Evolutionary conservation across 64 coral and sea anemone genomes (phyloP), one percentile per base, ranked within the genome.

Genomic region (Catalaphyllia jardinei): DNA sequence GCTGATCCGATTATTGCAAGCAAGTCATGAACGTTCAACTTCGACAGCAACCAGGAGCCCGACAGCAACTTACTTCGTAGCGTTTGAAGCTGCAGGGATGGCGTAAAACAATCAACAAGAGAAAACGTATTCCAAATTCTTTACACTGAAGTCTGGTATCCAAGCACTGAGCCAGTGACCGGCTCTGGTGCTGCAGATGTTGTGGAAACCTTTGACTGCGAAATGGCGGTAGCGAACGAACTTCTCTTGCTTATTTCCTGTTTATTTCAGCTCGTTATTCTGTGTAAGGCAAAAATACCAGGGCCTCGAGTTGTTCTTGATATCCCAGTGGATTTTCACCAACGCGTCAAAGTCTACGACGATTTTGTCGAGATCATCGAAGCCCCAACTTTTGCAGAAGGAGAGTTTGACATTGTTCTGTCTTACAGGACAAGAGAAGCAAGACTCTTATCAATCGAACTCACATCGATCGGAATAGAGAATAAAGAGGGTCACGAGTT

Each of bases 281-380:
- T 50, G 4, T 31, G 19, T 42, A 85, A 50, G 22, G 62, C 81
- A 28, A 85, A 64, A 64, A 42, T n/a, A 85, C 49, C 81, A 69
- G 20, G 7, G 24, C 81, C 81, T 20, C 27, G 22, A 27, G 81
- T 85, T 24, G 51, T 38, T 28, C 33, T 85, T 3, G 92, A 94
- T 76, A 31, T 88, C 74, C 71, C 69, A 74, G 27, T 79, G 38
- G 86, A 91, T 31, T 64, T 88, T 2, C 42, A 60, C 62, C 29
- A 77, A 67, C 77, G 17, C 42, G 61, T 16, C 0, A 60, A 90
- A 69, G 75, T 62, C 60, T 89, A 83, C 77, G 81, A 93, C 1
- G 94, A 96, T 42, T 96, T 93, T 90, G 80, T 93, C 51, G 51
- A 96, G 73, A 90, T 96, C 79, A 27, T 89, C 14, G 73, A 71